Percentiles rank a stretch among this genome's conserved stretches.
These are phyloP conservation scores for Lagodon rhomboides DNA, from an alignment of 2,797 vertebrate species.

Conservation along the genomic window DNA sequence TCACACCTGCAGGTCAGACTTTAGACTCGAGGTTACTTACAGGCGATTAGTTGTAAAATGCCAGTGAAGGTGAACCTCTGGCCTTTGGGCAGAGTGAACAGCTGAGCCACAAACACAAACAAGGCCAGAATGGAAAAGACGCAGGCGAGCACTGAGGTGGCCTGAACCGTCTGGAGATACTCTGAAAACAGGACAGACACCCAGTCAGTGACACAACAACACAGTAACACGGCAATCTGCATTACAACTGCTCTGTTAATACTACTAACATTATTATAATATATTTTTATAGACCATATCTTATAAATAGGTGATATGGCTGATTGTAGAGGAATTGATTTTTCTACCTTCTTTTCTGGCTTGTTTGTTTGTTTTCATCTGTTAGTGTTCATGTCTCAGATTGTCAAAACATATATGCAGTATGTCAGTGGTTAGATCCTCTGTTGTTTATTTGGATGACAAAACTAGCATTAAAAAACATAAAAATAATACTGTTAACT, in stretches of 20 bases:
- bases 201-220: slow-evolving; percentile 9
- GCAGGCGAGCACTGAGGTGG: slow-evolving; percentile 93
- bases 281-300: not conserved
- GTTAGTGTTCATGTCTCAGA: too few species aligned
- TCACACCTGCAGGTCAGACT: not conserved
- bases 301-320: too few species aligned
- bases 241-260: not conserved
- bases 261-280: not conserved
- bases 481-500: not conserved
- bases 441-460: too few species aligned
- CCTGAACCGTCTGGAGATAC: slow-evolving; percentile 91
- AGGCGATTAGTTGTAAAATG: slow-evolving; percentile 91
- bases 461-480: too few species aligned
- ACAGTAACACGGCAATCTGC: not conserved
- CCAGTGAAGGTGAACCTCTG: slow-evolving; percentile 95
- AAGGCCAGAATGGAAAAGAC: slow-evolving; percentile 92
- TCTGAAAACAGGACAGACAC: slow-evolving; percentile 78
- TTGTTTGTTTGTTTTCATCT: too few species aligned
- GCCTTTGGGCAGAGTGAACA: slow-evolving; percentile 96
- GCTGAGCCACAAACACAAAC: slow-evolving; percentile 92
- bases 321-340: too few species aligned
- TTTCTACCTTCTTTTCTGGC: too few species aligned
- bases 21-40: slow-evolving; percentile 86
- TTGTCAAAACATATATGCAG: too few species aligned
- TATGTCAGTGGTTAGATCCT: too few species aligned